A percentile compares a stretch with the other conserved stretches of the same genome.
Evolutionary conservation across 2,888 invertebrate species (phyloP).

Genomic region (Nemapogon koenigi): DNA sequence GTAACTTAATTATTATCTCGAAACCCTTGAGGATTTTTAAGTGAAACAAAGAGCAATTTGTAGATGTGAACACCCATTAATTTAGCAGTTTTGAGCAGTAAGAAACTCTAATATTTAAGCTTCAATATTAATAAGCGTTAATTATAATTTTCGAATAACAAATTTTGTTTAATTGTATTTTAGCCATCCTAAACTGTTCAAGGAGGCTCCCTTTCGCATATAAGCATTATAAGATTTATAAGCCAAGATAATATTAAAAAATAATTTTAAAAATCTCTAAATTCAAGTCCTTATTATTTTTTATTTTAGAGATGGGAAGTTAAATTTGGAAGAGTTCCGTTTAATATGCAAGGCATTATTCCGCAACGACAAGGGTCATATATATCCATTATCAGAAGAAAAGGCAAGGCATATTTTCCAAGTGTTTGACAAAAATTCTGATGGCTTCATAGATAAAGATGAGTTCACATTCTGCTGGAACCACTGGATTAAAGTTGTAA

Average conservation of each 20-base stretch:
- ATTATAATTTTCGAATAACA: too few species aligned
- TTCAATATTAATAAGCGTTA: too few species aligned
- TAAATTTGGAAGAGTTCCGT: slow-evolving; percentile 79
- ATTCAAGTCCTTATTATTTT: background rate
- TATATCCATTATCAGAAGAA: slow-evolving; percentile 77
- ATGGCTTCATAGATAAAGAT: slow-evolving; percentile 78
- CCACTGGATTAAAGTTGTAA: slow-evolving; percentile 88
- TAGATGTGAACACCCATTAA: too few species aligned
- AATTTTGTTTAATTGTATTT: too few species aligned
- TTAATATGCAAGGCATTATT: slow-evolving; percentile 85
- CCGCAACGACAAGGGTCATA: slow-evolving; percentile 84
- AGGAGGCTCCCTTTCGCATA: too few species aligned
- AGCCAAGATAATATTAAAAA: background rate
- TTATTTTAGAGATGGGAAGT: slow-evolving; percentile 71
- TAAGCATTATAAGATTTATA: background rate
- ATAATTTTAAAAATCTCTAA: background rate
- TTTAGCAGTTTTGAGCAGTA: too few species aligned
- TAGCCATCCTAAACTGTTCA: too few species aligned
- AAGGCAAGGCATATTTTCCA: slow-evolving; percentile 77
- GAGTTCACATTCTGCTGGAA: slow-evolving; percentile 91
- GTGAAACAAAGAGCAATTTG: too few species aligned
- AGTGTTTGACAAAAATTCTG: slow-evolving; percentile 80
- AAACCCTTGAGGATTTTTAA: too few species aligned
- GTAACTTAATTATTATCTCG: background rate
- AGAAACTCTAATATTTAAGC: too few species aligned